Conservation (phyloP, 1,140 invertebrate genomes). For the Aphidius gifuensis region DNA sequence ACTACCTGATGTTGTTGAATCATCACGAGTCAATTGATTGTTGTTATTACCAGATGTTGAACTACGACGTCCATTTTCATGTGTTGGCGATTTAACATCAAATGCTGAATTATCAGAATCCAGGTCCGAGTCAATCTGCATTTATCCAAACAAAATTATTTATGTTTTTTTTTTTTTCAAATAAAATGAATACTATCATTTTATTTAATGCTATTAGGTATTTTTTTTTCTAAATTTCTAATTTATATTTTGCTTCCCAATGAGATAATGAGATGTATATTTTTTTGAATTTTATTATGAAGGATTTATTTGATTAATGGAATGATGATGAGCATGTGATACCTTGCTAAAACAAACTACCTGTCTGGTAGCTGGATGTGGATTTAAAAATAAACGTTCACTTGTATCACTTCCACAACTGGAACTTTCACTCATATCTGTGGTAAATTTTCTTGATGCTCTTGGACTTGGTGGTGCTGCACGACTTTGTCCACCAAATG, state of each 20-base stretch:
- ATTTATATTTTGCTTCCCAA: too few species aligned
- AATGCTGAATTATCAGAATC: conserved; percentile 62
- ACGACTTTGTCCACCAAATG: conserved; percentile 58
- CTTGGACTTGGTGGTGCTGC: conserved; percentile 70
- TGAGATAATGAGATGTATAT: too few species aligned
- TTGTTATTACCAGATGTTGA: conserved; percentile 62
- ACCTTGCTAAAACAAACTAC: conserved; percentile 56
- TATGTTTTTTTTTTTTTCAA: too few species aligned
- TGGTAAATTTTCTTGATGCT: conserved; percentile 64
- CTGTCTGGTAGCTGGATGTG: conserved; percentile 62
- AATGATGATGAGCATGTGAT: conserved; percentile 41
- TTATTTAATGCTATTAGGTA: neutral
- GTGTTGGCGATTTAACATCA: conserved; percentile 56
- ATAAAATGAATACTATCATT: neutral
- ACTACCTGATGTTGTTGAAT: conserved; percentile 48
- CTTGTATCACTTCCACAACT: conserved; percentile 81
- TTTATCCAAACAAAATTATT: too few species aligned
- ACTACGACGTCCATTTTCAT: conserved; percentile 58
- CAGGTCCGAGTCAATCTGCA: conserved; percentile 61
- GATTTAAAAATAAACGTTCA: conserved; percentile 62
- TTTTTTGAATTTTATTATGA: too few species aligned
- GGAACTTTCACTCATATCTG: conserved; percentile 74
- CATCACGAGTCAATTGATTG: conserved; percentile 52
- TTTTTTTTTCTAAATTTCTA: too few species aligned
- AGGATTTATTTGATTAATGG: conserved; percentile 20